These are phyloP conservation scores for Lytechinus variegatus DNA, from an alignment of 35 echinoderm and acorn worm species.

Conservation along the genomic window DNA sequence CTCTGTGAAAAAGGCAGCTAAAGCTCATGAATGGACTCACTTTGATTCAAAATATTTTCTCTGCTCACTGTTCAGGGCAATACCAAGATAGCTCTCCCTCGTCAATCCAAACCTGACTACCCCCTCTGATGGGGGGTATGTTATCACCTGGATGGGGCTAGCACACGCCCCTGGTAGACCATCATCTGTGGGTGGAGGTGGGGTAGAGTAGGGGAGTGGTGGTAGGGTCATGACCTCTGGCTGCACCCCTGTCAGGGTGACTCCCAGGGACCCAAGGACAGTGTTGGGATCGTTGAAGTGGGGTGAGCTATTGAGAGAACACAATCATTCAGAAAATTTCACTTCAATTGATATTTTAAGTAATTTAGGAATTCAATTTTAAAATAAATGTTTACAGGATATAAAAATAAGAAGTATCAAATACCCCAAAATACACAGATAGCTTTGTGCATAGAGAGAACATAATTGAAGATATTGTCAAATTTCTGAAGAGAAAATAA, in stretches of 20 bases:
- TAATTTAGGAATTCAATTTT: too few species aligned
- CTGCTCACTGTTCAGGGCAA: slow-evolving; percentile 7
- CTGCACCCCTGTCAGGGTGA: slow-evolving; percentile 69
- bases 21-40: slow-evolving; percentile 39
- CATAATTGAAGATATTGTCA: too few species aligned
- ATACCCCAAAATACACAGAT: too few species aligned
- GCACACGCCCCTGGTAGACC: slow-evolving; percentile 60
- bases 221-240: slow-evolving; percentile 66
- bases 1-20: neutral
- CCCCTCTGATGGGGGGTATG: slow-evolving; percentile 20
- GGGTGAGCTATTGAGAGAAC: slow-evolving; percentile 54
- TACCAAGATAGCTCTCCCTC: slow-evolving; percentile 66
- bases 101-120: slow-evolving; percentile 74
- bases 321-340: too few species aligned
- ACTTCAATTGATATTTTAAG: too few species aligned
- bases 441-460: too few species aligned
- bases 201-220: slow-evolving; percentile 80
- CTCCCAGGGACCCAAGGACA: slow-evolving; percentile 55
- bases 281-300: slow-evolving; percentile 83
- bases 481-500: too few species aligned
- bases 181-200: slow-evolving; percentile 53
- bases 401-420: too few species aligned
- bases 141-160: slow-evolving; percentile 50
- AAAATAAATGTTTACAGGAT: too few species aligned
- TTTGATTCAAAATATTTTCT: slow-evolving; percentile 57